Conservation (phyloP, 1,140 invertebrate species). For the Lordiphosa mommai region DNA sequence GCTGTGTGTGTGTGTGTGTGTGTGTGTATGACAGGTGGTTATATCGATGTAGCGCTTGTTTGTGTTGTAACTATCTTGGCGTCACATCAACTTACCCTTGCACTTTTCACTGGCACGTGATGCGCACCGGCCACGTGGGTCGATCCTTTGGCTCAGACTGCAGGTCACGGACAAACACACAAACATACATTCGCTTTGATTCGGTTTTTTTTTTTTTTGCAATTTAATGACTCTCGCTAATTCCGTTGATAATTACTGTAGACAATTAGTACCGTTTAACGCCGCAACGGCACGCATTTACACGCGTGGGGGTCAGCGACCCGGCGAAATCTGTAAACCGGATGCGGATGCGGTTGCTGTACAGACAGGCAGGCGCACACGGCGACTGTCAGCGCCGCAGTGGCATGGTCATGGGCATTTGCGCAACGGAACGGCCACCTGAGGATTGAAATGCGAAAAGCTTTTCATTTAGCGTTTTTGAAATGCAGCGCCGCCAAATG, state of each 20-base stretch:
- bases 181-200: background rate
- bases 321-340: background rate
- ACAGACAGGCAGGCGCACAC: conserved; percentile 25
- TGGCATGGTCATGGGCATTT: conserved; percentile 33
- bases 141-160: conserved; percentile 45
- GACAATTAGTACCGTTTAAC: conserved; percentile 27
- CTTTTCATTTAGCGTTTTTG: conserved; percentile 24
- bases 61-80: conserved; percentile 14
- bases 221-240: conserved; percentile 16
- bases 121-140: conserved; percentile 27
- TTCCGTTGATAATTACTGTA: conserved; percentile 12
- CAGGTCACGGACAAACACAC: conserved; percentile 45
- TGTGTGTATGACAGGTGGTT: conserved; percentile 65
- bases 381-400: conserved; percentile 35
- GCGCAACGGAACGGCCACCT: conserved; percentile 37
- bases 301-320: conserved; percentile 4
- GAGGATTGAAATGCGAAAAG: conserved; percentile 6
- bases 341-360: background rate
- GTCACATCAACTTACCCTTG: conserved; percentile 36
- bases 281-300: conserved; percentile 27
- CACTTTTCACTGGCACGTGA: conserved; percentile 32
- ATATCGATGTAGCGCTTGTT: conserved; percentile 45
- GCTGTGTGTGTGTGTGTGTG: conserved; percentile 14
- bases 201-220: conserved; percentile 20
- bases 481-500: conserved; percentile 42